Evolutionary conservation across 1,140 invertebrate genomes (phyloP).

Genomic region (Camponotus pennsylvanicus): DNA sequence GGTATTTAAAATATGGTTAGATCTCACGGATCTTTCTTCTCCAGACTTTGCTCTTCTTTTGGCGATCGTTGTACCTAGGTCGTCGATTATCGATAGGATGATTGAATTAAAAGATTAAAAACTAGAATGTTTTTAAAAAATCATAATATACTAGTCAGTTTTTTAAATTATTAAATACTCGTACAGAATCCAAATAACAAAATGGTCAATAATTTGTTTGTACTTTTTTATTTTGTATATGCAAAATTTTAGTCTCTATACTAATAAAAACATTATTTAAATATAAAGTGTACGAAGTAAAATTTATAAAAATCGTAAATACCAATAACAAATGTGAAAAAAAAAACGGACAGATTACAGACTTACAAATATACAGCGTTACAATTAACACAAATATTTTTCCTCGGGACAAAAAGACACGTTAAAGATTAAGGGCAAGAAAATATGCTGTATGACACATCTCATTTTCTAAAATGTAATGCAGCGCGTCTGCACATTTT

Average conservation of each 20-base stretch:
- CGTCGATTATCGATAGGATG: neutral
- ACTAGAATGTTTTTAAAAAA: neutral
- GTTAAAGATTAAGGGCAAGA: neutral
- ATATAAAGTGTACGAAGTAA: neutral
- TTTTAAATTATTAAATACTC: conserved; percentile 20
- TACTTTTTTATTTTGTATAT: conserved; percentile 25
- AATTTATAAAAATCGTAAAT: conserved; percentile 21
- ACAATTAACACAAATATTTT: neutral
- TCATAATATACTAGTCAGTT: conserved; percentile 27
- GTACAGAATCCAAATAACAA: neutral
- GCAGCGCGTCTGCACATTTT: neutral
- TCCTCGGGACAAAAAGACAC: neutral
- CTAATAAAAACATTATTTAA: conserved; percentile 10
- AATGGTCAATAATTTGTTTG: conserved; percentile 12
- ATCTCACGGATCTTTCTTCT: conserved; percentile 34
- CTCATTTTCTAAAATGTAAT: neutral
- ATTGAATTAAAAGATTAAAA: neutral
- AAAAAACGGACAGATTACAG: neutral
- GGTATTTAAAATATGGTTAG: conserved; percentile 1
- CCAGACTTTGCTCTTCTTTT: neutral
- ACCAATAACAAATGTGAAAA: neutral
- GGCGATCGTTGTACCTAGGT: neutral
- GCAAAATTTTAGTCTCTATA: conserved; percentile 24
- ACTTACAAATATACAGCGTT: neutral
- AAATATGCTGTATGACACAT: neutral